These are phyloP conservation scores for Pygocentrus nattereri DNA, from an alignment of 2,797 vertebrate genomes.

Conservation along the genomic window DNA sequence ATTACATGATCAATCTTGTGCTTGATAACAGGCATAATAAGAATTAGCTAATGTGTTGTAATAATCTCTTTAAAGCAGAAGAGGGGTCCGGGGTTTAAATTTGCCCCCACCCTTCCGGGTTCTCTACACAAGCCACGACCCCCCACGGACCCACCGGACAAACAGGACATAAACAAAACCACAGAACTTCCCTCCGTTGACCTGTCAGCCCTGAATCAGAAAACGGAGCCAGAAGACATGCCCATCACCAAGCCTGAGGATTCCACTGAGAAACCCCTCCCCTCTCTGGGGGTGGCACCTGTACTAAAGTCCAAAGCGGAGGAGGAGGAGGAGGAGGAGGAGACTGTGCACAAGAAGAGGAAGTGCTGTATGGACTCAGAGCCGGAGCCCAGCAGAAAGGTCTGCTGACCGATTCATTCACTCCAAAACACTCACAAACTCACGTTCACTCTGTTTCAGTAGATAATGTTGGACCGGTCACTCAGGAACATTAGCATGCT, in stretches of 20 bases:
- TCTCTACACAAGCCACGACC: constrained; percentile 91
- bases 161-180: constrained; percentile 75
- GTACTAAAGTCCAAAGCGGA: constrained; percentile 84
- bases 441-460: background rate
- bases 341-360: constrained; percentile 87
- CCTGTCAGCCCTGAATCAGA: constrained; percentile 78
- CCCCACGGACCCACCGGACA: constrained; percentile 88
- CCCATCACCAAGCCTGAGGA: constrained; percentile 85
- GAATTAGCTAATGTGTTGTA: background rate
- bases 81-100: constrained; percentile 98
- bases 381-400: constrained; percentile 83
- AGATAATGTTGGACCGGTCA: constrained; percentile 15
- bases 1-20: no score
- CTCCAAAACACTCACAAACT: background rate
- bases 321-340: constrained; percentile 82
- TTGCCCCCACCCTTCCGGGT: constrained; percentile 95
- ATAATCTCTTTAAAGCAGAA: constrained; percentile 87
- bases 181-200: constrained; percentile 67
- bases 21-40: no score
- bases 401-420: background rate
- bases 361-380: constrained; percentile 89
- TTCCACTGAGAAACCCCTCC: constrained; percentile 85
- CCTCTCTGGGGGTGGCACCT: constrained; percentile 76
- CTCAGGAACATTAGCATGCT: constrained; percentile 9
- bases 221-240: constrained; percentile 82